Evolutionary conservation across 2,888 invertebrate genomes (phyloP), one percentile per base, ranked within the genome.

Genomic region (Calliopum simillimum): DNA sequence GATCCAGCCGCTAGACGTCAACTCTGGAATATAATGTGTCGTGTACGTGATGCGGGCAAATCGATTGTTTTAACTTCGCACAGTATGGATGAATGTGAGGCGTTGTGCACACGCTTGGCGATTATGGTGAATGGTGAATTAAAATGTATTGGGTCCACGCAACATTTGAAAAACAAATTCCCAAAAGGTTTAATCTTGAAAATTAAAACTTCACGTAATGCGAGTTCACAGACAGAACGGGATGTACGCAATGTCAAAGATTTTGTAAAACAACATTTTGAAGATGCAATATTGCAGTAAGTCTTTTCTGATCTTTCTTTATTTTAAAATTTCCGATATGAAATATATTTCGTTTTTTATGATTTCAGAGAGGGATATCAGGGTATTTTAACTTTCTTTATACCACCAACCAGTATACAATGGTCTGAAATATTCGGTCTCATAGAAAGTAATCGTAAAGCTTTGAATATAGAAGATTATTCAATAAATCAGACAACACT

Each of bases 81-180:
- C 86, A 93, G 93, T 83, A 94, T 94, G 93, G 92, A 93, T 84
- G 94, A 94, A 85, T 94, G 94, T 85, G 94, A 94, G 86, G 93
- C 92, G 53, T 87, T 94, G 44, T 94, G 94, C 83, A 92, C 93
- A 2, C 87, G 94, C 11, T 86, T 94, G 77, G 93, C 92, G 49
- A 92, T 94, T 70, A 94, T 94, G 94, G 94, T 93, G 69, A 91
- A 91, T 79, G 94, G 94, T 0, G 87, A 89, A 75, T 91, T 94
- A 81, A 88, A 90, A 79, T 93, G 92, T 76, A 86, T 93, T 55
- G 94, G 93, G 63, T 91, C 92, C 4, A 90, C 92, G 71, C 92
- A 93, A 75, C 90, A 93, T 79, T 87, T 94, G 62, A 94, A 94
- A 82, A 90, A 90, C 78, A 93, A 93, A 85, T 94, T 91, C 84